A percentile compares a stretch with the other conserved stretches of the same genome.
phyloP scores from a whole-genome alignment of 2,113 vertebrate species.

The Sitta europaea region DNA sequence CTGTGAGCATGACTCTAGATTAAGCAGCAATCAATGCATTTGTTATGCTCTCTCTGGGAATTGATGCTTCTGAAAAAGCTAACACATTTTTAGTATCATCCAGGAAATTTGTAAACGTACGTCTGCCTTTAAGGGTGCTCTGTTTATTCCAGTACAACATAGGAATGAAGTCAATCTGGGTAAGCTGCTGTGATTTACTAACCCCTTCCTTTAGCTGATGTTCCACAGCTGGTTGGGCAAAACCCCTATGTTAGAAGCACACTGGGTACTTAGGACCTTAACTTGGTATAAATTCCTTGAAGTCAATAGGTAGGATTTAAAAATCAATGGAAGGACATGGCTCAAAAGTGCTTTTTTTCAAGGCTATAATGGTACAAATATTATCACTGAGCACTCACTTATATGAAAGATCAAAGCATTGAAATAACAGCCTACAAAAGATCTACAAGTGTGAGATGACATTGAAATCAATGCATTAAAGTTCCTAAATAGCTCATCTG shows the following conservation, averaged over 20 bases:
- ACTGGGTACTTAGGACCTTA: background rate
- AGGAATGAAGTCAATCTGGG: background rate
- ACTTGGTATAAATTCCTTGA: slow-evolving; percentile 16
- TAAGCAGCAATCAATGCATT: background rate
- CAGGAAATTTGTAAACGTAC: background rate
- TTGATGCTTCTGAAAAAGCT: background rate
- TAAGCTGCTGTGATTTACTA: background rate
- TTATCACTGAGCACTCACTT: background rate
- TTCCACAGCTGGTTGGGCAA: background rate
- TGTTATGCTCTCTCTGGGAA: background rate
- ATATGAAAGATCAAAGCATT: background rate
- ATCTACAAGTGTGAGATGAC: background rate
- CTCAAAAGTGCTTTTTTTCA: background rate
- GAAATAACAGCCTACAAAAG: background rate
- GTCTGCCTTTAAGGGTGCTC: background rate
- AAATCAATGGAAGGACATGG: slow-evolving; percentile 20
- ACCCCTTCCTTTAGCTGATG: background rate
- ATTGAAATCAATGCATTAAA: background rate
- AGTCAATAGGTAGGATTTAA: slow-evolving; percentile 24
- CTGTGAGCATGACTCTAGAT: background rate
- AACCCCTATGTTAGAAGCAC: background rate
- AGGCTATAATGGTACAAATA: slow-evolving; percentile 10
- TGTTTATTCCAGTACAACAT: background rate
- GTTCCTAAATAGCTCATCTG: background rate
- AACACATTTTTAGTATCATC: background rate